Percentiles rank a stretch among this genome's conserved stretches.
These are phyloP conservation scores for Drosophila nasuta DNA, from an alignment of 1,140 invertebrate genomes.

Conservation along the genomic window DNA sequence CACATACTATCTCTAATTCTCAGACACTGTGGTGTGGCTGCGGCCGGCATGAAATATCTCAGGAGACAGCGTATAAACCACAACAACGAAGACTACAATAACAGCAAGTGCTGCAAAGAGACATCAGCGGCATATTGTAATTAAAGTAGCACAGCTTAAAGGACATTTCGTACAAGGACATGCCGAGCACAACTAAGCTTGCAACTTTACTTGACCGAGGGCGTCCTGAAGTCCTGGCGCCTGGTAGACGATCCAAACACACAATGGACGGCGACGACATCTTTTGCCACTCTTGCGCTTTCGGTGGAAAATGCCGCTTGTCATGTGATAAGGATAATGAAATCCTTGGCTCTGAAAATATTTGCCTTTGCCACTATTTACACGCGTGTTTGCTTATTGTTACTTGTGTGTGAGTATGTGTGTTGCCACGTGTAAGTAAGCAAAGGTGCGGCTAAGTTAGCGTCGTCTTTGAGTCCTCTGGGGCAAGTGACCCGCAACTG, in stretches of 20 bases:
- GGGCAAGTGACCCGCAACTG: constrained; percentile 45
- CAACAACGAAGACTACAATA: constrained; percentile 41
- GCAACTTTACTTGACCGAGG: constrained; percentile 25
- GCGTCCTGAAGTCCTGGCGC: constrained; percentile 1
- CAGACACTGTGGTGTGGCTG: constrained; percentile 15
- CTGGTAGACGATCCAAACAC: constrained; percentile 45
- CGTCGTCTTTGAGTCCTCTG: constrained; percentile 69
- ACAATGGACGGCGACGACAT: constrained; percentile 46
- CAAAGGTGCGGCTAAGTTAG: constrained; percentile 71
- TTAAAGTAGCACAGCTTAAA: constrained; percentile 80
- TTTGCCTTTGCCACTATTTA: constrained; percentile 74
- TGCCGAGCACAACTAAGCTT: constrained; percentile 30
- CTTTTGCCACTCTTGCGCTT: constrained; percentile 59
- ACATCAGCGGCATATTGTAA: constrained; percentile 54
- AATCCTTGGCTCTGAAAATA: constrained; percentile 81
- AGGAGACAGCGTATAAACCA: constrained; percentile 69
- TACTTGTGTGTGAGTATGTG: constrained; percentile 29
- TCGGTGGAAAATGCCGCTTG: constrained; percentile 68
- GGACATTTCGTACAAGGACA: constrained; percentile 68
- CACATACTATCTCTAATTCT: constrained; percentile 11
- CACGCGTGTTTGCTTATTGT: constrained; percentile 19
- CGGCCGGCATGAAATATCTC: constrained; percentile 64
- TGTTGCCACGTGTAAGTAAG: constrained; percentile 61
- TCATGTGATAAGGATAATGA: constrained; percentile 84
- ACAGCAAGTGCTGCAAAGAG: constrained; percentile 17